Evolutionary conservation across 2,113 vertebrate species (phyloP).

Genomic region (Mesoclemmys tuberculata): DNA sequence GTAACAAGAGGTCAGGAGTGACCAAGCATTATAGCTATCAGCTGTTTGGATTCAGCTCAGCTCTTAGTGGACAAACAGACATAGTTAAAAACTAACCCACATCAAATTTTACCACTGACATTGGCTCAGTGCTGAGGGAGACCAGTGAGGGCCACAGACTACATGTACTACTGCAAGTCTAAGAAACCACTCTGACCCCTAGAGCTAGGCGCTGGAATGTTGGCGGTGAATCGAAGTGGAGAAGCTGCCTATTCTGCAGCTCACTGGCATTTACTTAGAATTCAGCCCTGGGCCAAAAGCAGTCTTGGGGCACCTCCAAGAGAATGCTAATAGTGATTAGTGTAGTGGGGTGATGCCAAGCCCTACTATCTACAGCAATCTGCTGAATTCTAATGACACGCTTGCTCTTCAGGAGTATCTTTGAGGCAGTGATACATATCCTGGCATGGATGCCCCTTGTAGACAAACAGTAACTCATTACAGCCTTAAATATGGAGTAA

Average conservation of each 20-base stretch:
- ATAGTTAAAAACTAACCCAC: accelerated
- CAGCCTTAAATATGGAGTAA: neutral
- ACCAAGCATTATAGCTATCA: neutral
- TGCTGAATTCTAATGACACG: neutral
- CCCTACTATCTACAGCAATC: neutral
- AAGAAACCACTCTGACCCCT: neutral
- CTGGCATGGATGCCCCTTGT: neutral
- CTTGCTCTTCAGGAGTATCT: neutral
- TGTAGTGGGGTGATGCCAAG: neutral
- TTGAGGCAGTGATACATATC: neutral
- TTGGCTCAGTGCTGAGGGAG: neutral
- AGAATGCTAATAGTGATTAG: neutral
- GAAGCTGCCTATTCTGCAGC: neutral
- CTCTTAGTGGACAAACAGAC: neutral
- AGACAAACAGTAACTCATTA: neutral
- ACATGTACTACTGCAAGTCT: neutral
- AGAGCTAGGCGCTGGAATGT: neutral
- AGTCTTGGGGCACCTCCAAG: neutral
- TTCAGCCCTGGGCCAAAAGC: neutral
- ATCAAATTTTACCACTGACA: neutral
- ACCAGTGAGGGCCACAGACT: neutral
- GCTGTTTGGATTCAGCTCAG: neutral
- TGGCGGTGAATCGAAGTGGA: neutral
- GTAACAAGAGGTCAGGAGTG: neutral
- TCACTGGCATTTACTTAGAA: neutral